These are phyloP conservation scores for Holotrichia oblita DNA, from an alignment of 1,140 invertebrate genomes.

Conservation along the genomic window DNA sequence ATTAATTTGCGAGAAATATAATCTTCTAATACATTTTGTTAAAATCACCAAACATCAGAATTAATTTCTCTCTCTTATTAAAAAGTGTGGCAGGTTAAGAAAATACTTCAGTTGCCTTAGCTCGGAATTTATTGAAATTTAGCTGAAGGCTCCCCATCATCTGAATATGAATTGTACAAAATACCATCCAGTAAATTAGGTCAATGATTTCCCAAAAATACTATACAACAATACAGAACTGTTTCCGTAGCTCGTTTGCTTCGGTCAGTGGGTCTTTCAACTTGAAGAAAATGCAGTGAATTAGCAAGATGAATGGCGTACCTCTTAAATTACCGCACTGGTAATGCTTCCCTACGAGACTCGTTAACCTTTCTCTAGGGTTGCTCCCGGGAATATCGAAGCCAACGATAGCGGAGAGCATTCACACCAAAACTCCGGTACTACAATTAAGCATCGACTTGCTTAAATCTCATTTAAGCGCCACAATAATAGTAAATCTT, in stretches of 20 bases:
- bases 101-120: too few relatives aligned
- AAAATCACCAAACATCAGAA: too few relatives aligned
- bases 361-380: constrained; percentile 38
- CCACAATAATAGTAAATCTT: constrained; percentile 36
- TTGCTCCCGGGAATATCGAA: constrained; percentile 20
- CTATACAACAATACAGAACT: background rate
- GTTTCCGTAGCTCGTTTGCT: constrained; percentile 28
- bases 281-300: constrained; percentile 31
- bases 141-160: background rate
- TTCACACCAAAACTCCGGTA: constrained; percentile 29
- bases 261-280: constrained; percentile 21
- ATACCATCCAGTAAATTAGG: background rate
- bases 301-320: constrained; percentile 38
- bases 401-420: background rate
- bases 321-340: constrained; percentile 33
- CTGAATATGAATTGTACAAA: background rate
- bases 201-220: background rate
- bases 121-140: too few relatives aligned
- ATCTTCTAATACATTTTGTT: too few relatives aligned
- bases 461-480: constrained; percentile 36
- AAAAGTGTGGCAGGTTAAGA: too few relatives aligned
- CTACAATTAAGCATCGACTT: constrained; percentile 36
- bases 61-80: too few relatives aligned
- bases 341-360: constrained; percentile 36
- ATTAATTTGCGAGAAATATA: too few relatives aligned